A percentile compares a stretch with the other conserved stretches of the same genome.
These are phyloP conservation scores for Pitta sordida DNA, from an alignment of 2,113 vertebrate species.

Conservation along the genomic window DNA sequence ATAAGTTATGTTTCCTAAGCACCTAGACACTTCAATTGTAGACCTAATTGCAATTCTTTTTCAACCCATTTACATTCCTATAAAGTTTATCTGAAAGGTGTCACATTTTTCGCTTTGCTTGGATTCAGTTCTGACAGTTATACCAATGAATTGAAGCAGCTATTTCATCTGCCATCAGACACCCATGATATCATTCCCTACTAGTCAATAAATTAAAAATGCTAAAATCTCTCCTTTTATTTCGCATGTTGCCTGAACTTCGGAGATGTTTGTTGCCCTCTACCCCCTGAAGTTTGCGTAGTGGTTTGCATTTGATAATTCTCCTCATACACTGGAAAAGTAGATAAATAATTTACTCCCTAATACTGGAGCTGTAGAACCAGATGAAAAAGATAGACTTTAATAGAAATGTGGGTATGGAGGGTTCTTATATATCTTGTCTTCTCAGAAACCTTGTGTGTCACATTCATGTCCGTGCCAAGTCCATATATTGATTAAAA, in stretches of 20 bases:
- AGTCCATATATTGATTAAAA: neutral
- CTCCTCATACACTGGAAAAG: neutral
- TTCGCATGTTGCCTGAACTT: neutral
- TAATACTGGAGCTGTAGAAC: neutral
- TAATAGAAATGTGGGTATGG: neutral
- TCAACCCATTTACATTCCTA: constrained; percentile 19
- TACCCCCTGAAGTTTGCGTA: neutral
- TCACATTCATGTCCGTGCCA: neutral
- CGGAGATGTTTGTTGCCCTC: neutral
- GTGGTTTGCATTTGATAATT: neutral
- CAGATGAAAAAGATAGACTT: neutral
- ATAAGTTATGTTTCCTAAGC: constrained; percentile 23
- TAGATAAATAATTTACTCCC: neutral
- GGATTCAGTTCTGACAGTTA: constrained; percentile 9
- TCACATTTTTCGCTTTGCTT: constrained; percentile 2
- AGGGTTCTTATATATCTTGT: neutral
- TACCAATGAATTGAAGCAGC: neutral
- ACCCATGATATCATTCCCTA: neutral
- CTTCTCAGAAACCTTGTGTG: neutral
- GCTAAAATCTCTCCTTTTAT: neutral
- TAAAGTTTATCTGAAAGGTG: constrained; percentile 44
- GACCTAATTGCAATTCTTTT: constrained; percentile 2
- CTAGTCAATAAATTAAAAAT: constrained; percentile 3
- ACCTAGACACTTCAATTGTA: neutral
- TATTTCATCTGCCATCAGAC: neutral